phyloP scores from a whole-genome alignment of 2,113 vertebrate genomes.

The Chaenogobius annularis region DNA sequence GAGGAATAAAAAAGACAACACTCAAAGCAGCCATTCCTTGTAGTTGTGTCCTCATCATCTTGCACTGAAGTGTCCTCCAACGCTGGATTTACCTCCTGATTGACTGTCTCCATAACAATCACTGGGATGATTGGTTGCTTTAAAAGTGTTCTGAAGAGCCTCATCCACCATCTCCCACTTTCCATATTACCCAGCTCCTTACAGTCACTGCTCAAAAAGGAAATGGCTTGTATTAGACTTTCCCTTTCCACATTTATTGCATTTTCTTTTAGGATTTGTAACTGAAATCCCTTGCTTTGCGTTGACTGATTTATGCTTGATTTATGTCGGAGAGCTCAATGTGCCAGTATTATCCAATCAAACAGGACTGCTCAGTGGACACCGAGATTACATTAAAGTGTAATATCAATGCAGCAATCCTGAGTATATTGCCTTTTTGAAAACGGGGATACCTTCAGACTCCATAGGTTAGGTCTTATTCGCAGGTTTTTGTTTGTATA shows the following conservation, averaged over 20 bases:
- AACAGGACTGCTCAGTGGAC: slow-evolving; percentile 61
- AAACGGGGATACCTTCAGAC: slow-evolving; percentile 39
- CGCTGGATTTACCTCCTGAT: slow-evolving; percentile 55
- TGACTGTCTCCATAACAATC: slow-evolving; percentile 67
- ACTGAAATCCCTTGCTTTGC: slow-evolving; percentile 70
- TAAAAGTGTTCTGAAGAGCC: slow-evolving; percentile 57
- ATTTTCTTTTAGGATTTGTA: slow-evolving; percentile 59
- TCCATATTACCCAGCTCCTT: slow-evolving; percentile 21
- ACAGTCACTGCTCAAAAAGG: slow-evolving; percentile 57
- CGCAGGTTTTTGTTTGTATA: slow-evolving; percentile 24
- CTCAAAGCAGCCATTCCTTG: slow-evolving; percentile 8
- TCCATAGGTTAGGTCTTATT: slow-evolving; percentile 41
- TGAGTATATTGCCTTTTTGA: slow-evolving; percentile 63
- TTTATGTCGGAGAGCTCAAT: slow-evolving; percentile 69
- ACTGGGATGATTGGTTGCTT: slow-evolving; percentile 67
- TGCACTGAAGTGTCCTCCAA: slow-evolving; percentile 49
- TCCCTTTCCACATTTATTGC: slow-evolving; percentile 68
- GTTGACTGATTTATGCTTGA: slow-evolving; percentile 76
- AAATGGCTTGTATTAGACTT: slow-evolving; percentile 66
- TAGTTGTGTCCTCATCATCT: slow-evolving; percentile 48
- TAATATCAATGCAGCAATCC: slow-evolving; percentile 69
- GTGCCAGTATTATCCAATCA: slow-evolving; percentile 74
- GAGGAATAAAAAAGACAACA: slow-evolving; percentile 4
- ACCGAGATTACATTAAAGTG: slow-evolving; percentile 73
- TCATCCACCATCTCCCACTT: slow-evolving; percentile 33